phyloP scores from a whole-genome alignment of 2,888 invertebrate genomes.

The Hypolimnas misippus region DNA sequence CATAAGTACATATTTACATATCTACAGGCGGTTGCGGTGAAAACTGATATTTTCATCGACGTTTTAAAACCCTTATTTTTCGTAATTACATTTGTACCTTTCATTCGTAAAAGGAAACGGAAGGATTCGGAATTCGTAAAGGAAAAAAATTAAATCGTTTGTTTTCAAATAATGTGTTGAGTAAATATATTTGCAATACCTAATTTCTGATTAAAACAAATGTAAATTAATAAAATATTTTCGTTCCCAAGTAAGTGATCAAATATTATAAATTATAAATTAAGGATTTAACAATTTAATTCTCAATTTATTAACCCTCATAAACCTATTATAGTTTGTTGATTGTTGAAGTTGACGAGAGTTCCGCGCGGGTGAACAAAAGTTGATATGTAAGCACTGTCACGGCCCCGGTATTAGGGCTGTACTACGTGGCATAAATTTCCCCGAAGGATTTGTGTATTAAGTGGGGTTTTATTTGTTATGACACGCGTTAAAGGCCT shows the following conservation, averaged over 20 bases:
- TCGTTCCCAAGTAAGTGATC: background rate
- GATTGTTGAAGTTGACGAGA: conserved; percentile 27
- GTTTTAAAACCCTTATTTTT: too few species aligned
- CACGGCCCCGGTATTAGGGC: conserved; percentile 77
- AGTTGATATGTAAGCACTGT: conserved; percentile 77
- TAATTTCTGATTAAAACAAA: too few species aligned
- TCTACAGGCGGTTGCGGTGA: too few species aligned
- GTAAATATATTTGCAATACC: too few species aligned
- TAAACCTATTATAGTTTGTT: conserved; percentile 11
- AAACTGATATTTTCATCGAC: too few species aligned
- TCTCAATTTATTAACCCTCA: conserved; percentile 6
- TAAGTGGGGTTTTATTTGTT: conserved; percentile 81
- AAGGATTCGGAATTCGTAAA: too few species aligned
- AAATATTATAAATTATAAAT: conserved; percentile 1
- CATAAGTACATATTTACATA: too few species aligned
- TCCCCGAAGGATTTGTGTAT: conserved; percentile 73
- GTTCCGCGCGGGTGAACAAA: conserved; percentile 51
- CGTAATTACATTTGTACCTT: too few species aligned
- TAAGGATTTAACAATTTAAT: background rate
- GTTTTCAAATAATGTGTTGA: too few species aligned
- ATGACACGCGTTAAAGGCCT: conserved; percentile 69
- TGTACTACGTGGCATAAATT: conserved; percentile 80
- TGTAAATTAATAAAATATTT: background rate
- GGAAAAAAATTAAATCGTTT: too few species aligned
- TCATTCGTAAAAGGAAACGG: too few species aligned